Conservation (phyloP, 1,140 invertebrate species). For the Penaeus japonicus region DNA sequence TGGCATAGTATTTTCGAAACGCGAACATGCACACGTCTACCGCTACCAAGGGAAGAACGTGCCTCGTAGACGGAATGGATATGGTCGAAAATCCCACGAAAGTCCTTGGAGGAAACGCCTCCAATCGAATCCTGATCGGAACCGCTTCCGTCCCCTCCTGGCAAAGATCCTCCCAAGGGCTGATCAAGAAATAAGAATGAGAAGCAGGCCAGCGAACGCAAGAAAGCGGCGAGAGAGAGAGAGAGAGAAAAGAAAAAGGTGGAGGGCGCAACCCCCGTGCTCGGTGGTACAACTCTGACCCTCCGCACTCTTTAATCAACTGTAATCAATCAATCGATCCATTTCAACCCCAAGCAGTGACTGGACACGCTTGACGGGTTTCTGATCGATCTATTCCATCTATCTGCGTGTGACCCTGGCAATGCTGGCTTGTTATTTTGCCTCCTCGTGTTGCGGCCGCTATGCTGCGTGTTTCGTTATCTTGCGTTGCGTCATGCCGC, state of each 20-base stretch:
- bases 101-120: too few relatives aligned
- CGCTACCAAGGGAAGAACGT: too few relatives aligned
- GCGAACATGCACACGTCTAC: too few relatives aligned
- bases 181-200: background rate
- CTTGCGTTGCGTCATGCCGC: too few relatives aligned
- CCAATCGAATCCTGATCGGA: too few relatives aligned
- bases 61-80: too few relatives aligned
- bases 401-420: constrained; percentile 15
- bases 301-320: constrained; percentile 46
- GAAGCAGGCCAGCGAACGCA: background rate
- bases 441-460: too few relatives aligned
- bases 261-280: background rate
- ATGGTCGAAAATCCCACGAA: too few relatives aligned
- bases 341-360: constrained; percentile 30
- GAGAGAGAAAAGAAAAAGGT: background rate
- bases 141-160: too few relatives aligned
- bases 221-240: background rate
- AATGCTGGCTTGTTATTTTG: background rate
- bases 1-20: too few relatives aligned
- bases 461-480: too few relatives aligned
- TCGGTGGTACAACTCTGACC: constrained; percentile 27
- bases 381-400: constrained; percentile 10
- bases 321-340: constrained; percentile 52
- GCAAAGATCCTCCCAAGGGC: too few relatives aligned
- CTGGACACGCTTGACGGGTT: constrained; percentile 21